These are phyloP conservation scores for Mormyrus proboscirostris DNA, from an alignment of 2,797 vertebrate genomes.

Conservation along the genomic window DNA sequence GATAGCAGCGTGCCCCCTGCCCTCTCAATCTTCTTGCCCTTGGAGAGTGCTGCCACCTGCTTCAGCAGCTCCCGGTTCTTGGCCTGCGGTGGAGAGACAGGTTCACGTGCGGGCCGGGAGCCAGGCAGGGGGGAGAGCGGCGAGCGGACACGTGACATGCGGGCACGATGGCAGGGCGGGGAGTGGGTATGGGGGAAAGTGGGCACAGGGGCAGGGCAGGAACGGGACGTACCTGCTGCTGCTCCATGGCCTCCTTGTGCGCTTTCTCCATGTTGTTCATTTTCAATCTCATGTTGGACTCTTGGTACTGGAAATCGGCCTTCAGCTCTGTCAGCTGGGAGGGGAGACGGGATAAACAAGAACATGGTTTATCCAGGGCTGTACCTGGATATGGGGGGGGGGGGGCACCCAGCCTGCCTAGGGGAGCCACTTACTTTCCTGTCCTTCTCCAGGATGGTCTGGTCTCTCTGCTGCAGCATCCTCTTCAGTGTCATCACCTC, in stretches of 20 bases:
- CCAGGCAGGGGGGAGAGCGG: not conserved
- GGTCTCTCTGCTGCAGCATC: constrained; percentile 94
- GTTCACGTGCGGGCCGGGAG: not conserved
- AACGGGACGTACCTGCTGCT: constrained; percentile 72
- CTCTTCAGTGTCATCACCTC: constrained; percentile 98
- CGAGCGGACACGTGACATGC: not conserved
- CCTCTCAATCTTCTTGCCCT: constrained; percentile 98
- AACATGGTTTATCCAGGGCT: not conserved
- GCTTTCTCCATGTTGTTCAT: constrained; percentile 99
- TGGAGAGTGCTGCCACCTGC: constrained; percentile 94
- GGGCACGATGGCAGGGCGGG: not conserved
- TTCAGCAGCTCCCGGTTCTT: constrained; percentile 98
- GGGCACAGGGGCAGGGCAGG: not conserved
- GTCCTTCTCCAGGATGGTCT: constrained; percentile 96
- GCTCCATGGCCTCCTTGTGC: constrained; percentile 95
- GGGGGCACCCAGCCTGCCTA: not conserved
- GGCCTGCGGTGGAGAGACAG: constrained; percentile 55
- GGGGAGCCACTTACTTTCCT: constrained; percentile 72
- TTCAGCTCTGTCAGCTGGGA: constrained; percentile 87
- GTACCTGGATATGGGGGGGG: not conserved
- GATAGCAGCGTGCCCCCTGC: constrained; percentile 84
- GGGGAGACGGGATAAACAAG: not conserved
- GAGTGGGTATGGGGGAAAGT: not conserved
- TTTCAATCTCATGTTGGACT: constrained; percentile 93
- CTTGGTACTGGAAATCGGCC: constrained; percentile 98